Evolutionary conservation across 2,888 invertebrate species (phyloP).

Genomic region (Microplitis manilae): DNA sequence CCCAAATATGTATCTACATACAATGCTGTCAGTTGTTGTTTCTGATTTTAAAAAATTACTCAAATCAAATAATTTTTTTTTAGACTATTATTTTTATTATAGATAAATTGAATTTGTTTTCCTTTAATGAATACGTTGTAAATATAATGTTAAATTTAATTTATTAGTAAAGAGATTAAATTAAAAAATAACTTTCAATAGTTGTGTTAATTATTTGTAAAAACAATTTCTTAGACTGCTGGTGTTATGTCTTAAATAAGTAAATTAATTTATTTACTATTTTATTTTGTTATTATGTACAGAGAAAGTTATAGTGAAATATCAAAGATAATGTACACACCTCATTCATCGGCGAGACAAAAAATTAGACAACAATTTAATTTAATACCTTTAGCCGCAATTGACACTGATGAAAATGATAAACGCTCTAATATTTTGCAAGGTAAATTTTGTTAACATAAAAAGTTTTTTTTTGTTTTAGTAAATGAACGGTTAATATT

Average conservation of each 20-base stretch:
- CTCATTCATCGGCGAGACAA: constrained; percentile 11
- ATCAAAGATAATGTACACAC: constrained; percentile 2
- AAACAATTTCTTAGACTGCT: background rate
- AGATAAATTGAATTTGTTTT: background rate
- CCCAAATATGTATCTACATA: background rate
- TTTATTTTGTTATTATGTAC: background rate
- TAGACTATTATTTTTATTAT: background rate
- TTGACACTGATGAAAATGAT: constrained; percentile 14
- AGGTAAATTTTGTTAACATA: constrained; percentile 17
- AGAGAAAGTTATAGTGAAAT: background rate
- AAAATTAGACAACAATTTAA: constrained; percentile 33
- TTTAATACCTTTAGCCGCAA: background rate
- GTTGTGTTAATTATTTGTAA: too few species aligned
- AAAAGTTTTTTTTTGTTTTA: background rate
- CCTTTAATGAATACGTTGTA: background rate
- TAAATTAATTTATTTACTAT: background rate
- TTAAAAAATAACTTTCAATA: too few species aligned
- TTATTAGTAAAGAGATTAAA: background rate
- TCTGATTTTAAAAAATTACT: background rate
- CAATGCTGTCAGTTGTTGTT: background rate
- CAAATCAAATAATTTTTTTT: background rate
- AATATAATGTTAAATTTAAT: background rate
- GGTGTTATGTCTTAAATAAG: background rate
- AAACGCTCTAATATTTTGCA: constrained; percentile 19
- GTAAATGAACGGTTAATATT: constrained; percentile 3